Evolutionary conservation across 2,797 vertebrate genomes (phyloP).

Genomic region (Natrix natrix): DNA sequence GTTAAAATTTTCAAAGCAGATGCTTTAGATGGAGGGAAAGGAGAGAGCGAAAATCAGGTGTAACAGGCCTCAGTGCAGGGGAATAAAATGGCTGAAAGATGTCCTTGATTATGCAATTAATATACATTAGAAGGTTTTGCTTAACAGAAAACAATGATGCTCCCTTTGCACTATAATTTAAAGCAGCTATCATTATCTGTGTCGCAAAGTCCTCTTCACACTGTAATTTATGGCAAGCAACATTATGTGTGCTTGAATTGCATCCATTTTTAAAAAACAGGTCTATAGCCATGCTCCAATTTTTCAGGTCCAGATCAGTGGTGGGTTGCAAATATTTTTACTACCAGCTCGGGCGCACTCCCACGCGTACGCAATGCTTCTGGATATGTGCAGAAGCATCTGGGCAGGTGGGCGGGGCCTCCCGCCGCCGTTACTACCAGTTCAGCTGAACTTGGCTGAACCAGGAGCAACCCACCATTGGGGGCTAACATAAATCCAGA

Average conservation of each 20-base stretch:
- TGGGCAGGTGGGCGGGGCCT: no score
- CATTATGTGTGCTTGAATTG: neutral
- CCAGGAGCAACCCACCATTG: no score
- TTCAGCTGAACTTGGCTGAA: no score
- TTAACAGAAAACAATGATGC: neutral
- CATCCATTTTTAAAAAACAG: neutral
- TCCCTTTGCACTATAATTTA: neutral
- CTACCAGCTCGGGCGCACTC: no score
- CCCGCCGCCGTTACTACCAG: no score
- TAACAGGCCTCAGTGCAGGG: no score
- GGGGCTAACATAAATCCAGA: no score
- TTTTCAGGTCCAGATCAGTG: neutral
- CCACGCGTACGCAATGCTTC: no score
- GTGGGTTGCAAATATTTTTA: no score
- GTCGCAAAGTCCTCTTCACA: neutral
- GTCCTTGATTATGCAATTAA: neutral
- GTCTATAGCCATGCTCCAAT: neutral
- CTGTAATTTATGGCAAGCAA: neutral
- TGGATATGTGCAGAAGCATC: no score
- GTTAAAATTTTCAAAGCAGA: neutral
- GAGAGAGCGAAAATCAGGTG: neutral
- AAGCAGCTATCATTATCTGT: neutral
- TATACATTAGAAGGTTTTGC: neutral
- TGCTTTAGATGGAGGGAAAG: neutral
- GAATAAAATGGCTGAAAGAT: neutral